Evolutionary conservation across 1,140 invertebrate species (phyloP).

Genomic region (Battus philenor): DNA sequence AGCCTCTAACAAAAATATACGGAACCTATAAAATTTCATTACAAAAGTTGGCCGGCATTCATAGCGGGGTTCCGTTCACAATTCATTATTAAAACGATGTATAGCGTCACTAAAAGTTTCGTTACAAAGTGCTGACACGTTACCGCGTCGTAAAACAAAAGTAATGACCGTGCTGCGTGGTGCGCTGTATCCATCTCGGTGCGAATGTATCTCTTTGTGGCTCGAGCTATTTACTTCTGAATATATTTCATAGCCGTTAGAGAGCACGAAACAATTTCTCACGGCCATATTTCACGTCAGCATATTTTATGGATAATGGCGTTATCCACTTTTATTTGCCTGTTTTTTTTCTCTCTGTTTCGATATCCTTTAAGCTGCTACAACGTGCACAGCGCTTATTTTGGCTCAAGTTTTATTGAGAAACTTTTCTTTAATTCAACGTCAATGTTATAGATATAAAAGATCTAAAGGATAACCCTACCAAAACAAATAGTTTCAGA

Average conservation of each 20-base stretch:
- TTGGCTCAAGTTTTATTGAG: too few relatives aligned
- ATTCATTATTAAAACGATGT: slow-evolving; percentile 28
- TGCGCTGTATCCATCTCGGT: slow-evolving; percentile 10
- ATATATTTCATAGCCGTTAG: slow-evolving; percentile 16
- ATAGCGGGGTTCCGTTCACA: slow-evolving; percentile 14
- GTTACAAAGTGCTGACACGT: slow-evolving; percentile 31
- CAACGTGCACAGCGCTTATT: too few relatives aligned
- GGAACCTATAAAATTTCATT: slow-evolving; percentile 18
- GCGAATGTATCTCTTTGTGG: slow-evolving; percentile 11
- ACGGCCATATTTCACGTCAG: slow-evolving; percentile 12
- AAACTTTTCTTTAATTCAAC: too few relatives aligned
- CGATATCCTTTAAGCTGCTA: too few relatives aligned
- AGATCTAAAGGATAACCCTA: too few relatives aligned
- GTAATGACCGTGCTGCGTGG: slow-evolving; percentile 35
- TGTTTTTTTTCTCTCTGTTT: too few relatives aligned
- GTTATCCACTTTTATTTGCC: slow-evolving; percentile 4
- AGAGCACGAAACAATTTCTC: slow-evolving; percentile 13
- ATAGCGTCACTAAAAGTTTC: slow-evolving; percentile 32
- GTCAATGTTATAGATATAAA: too few relatives aligned
- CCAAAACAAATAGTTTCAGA: too few relatives aligned
- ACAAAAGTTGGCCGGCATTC: slow-evolving; percentile 13
- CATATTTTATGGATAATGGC: slow-evolving; percentile 14
- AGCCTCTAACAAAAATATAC: slow-evolving; percentile 17
- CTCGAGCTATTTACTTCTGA: slow-evolving; percentile 10
- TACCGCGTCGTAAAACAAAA: slow-evolving; percentile 51